Base-by-base conservation (phyloP, 1,140 invertebrate species). In the Saccostrea cuccullata region DNA sequence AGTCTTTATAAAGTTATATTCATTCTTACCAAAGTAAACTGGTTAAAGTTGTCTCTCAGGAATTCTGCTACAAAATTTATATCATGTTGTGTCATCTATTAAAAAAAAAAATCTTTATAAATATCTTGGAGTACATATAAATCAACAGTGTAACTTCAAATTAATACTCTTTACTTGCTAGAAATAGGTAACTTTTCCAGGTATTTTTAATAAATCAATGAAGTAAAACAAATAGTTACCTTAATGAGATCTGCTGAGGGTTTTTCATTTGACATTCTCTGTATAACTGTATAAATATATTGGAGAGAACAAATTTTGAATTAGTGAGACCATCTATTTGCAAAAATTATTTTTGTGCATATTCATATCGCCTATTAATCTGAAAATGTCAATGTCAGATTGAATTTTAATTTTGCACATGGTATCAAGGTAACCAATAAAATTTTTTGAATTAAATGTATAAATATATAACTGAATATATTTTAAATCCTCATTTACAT, bases 21-120 rank as follows among this genome's bases (percentile, higher is more conserved):
- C 13, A 47, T 64, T 88, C 88, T 85, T 91, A 92, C 92, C 56
- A 90, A 92, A 96, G 96, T 88, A 87, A 94, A 92, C 67, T 93
- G 91, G 92, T 97, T 97, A 94, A 98, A 98, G 92, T 97, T 98
- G 89, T 97, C 96, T 85, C 93, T 93, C 6, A 98, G 95, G 95
- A 98, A 98, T 92, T 98, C 98, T 0, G 98, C 97, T 82, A 99
- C 97, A 93, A 98, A 97, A 17, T 97, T 96, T 0, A 98, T 95
- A 94, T 99, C 98, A 94, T 98, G 98, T 94, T 98, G 97, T 58
- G 97, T 98, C 93, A 95, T 94, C 94, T 94, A 91, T 70, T 88
- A 87, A 84, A 64, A 58, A 55, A 77, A 84, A 58, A 17, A 26
- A 73, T 64, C 15, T 64, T n/a, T 64, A n/a, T 64, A 64, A 6